Base-by-base conservation (phyloP, 2,797 vertebrate genomes). In the Karalla daura region DNA sequence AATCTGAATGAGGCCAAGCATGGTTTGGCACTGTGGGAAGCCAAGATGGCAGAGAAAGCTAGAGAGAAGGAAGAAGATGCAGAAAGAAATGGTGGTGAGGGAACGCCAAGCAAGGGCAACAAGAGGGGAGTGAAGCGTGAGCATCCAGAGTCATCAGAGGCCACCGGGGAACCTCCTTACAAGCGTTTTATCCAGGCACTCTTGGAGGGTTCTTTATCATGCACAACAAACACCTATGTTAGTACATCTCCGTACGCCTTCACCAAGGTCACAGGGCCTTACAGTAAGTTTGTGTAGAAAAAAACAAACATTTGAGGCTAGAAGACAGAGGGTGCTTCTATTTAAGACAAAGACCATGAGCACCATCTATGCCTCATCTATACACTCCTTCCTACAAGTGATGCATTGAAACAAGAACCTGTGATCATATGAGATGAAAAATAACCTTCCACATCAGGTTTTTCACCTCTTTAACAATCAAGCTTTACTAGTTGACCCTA, bases 191-290 rank as follows among this genome's bases (percentile, higher is more conserved):
- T 99, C 85, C 93, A 94, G 84, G 93, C 95, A 78, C 95, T 99
- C 43, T 89, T 94, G 50, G 94, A 96, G 88, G 92, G 94, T 81
- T 96, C 96, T 30, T 89, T 92, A 89, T 96, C 98, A 1, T 78
- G 93, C 89, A 98, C 96, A 93, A 98, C 98, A 25, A 95, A 96
- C 92, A 95, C 96, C 71, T 96, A 94, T 11, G 94, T 98, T 65
- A 98, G 91, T 78, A 97, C 98, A 76, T 89, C 96, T 86, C 98
- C 98, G 36, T 99, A 98, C 78, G 97, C 98, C 94, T 98, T 96
- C 86, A 98, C 97, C 61, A 96, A 96, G 93, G 97, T 99, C 91
- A 99, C 98, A 36, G 98, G 98, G 90, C 98, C 98, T 93, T 99
- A 99, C 91, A 98, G 94, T 92, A 89, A 94, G 76, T 98, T 96